A percentile compares a stretch with the other conserved stretches of the same genome.
Conservation (phyloP, 2,113 vertebrate genomes). For the zebrafish (Danio rerio) region GRCz12tu NC_133185.1:35161501-35162000, state of each 20-base stretch:
- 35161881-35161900: neutral
- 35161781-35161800: neutral
- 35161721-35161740: neutral
- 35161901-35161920: neutral
- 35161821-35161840: neutral
- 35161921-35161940: neutral
- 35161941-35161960: too few species aligned
- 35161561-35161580: constrained; percentile 11
- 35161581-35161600: constrained; percentile 1
- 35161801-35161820: neutral
- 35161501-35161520: neutral
- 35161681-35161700: neutral
- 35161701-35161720: constrained; percentile 10
- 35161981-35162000: too few species aligned
- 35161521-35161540: neutral
- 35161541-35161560: neutral
- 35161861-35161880: neutral
- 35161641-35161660: neutral
- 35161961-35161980: too few species aligned
- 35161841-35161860: neutral
- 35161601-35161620: constrained; percentile 24
- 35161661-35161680: neutral
- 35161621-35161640: constrained; percentile 5
- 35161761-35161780: neutral
- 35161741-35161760: neutral